These are phyloP conservation scores for Hippasteria phrygiana DNA, from an alignment of 53 echinoderm and acorn worm species.

Conservation along the genomic window DNA sequence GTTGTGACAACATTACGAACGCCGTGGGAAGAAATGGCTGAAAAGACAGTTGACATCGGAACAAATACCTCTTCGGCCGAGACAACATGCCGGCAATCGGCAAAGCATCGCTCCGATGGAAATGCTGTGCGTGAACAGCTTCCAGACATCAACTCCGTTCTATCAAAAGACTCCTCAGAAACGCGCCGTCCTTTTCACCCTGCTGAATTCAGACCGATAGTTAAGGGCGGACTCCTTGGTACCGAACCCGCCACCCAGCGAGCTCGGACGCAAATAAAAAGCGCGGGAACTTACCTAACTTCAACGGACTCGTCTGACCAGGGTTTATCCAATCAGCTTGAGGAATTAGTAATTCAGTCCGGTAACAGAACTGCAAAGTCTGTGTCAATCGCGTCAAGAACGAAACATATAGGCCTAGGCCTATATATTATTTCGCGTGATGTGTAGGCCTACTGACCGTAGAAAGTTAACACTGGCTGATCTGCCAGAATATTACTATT, in stretches of 20 bases:
- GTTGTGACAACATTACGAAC: background rate
- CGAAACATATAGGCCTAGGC: too few relatives aligned
- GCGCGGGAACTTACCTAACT: background rate
- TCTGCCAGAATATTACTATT: too few relatives aligned
- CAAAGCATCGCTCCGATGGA: background rate
- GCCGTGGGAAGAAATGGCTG: background rate
- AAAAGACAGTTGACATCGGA: slow-evolving; percentile 14
- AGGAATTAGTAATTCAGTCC: background rate
- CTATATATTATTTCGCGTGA: too few relatives aligned
- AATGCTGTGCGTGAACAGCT: too few relatives aligned
- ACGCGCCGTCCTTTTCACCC: background rate
- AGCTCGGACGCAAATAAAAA: background rate
- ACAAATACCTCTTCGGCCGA: slow-evolving; percentile 12
- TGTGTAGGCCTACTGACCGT: too few relatives aligned
- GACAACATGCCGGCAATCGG: background rate
- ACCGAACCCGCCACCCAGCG: background rate
- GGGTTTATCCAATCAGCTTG: background rate
- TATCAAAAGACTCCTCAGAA: background rate
- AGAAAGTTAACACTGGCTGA: too few relatives aligned
- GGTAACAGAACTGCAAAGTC: background rate
- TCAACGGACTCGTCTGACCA: background rate
- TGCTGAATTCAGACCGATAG: background rate
- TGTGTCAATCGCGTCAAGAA: background rate
- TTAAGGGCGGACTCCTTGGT: background rate
- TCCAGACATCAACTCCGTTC: too few relatives aligned